phyloP scores from a whole-genome alignment of 2,113 vertebrate species.

The Coreoperca whiteheadi region DNA sequence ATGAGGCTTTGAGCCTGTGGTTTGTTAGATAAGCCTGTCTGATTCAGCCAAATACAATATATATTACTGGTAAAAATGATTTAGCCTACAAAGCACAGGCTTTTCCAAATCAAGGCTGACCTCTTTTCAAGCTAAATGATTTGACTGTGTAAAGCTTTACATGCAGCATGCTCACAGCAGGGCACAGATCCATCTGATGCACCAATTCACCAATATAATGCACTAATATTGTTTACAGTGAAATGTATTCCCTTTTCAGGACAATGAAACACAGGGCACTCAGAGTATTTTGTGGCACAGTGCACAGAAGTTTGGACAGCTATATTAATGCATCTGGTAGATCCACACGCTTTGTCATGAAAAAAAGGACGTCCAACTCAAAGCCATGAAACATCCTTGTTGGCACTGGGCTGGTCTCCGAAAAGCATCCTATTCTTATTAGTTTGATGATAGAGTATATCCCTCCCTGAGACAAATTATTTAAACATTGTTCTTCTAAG shows the following conservation, averaged over 20 bases:
- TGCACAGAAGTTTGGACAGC: not conserved
- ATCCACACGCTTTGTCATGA: conserved; percentile 56
- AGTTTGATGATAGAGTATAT: not conserved
- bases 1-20: conserved; percentile 55
- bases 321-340: conserved; percentile 60
- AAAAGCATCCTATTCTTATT: conserved; percentile 30
- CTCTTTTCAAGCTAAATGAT: conserved; percentile 29
- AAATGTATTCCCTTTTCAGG: not conserved
- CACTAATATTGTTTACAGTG: not conserved
- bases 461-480: not conserved
- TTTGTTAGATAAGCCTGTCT: conserved; percentile 53
- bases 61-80: conserved; percentile 16
- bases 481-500: not conserved
- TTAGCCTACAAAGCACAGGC: conserved; percentile 45
- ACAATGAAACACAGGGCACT: not conserved
- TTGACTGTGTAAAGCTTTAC: conserved; percentile 31
- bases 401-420: conserved; percentile 16
- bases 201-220: not conserved
- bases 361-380: conserved; percentile 32
- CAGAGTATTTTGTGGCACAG: not conserved
- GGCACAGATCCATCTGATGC: conserved; percentile 69
- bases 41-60: conserved; percentile 28
- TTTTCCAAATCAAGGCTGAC: conserved; percentile 60
- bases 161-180: conserved; percentile 74
- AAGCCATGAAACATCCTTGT: conserved; percentile 34